Evolutionary conservation across 2,113 vertebrate species (phyloP).

Genomic region (Phalacrocorax pelagicus): DNA sequence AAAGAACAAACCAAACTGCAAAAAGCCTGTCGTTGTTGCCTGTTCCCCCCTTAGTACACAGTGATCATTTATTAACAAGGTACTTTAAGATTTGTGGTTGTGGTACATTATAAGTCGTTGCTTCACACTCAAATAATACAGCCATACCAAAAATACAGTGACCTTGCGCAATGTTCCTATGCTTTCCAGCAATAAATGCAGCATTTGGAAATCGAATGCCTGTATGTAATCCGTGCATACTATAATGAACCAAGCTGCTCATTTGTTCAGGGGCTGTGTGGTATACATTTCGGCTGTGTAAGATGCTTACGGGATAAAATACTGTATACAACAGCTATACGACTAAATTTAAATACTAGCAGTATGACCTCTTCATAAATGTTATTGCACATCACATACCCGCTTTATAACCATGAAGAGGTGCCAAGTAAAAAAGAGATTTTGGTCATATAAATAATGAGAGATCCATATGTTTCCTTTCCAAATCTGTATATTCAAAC

Average conservation of each 20-base stretch:
- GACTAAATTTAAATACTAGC: background rate
- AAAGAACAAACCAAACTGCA: background rate
- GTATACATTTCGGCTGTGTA: background rate
- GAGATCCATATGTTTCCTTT: background rate
- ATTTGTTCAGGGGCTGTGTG: background rate
- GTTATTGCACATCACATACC: background rate
- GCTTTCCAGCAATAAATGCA: background rate
- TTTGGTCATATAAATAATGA: background rate
- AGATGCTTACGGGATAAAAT: background rate
- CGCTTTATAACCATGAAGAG: background rate
- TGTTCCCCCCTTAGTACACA: rapidly evolving
- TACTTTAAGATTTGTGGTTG: background rate
- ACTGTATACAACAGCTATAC: background rate
- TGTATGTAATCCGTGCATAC: background rate
- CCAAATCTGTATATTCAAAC: background rate
- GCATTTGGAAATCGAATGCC: background rate
- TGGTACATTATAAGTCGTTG: background rate
- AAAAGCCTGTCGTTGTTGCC: background rate
- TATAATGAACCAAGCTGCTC: background rate
- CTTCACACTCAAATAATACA: background rate
- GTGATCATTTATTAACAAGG: background rate
- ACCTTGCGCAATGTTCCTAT: background rate
- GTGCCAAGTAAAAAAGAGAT: background rate
- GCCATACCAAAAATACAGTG: background rate
- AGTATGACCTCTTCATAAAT: background rate